Evolutionary conservation across 2,888 invertebrate species (phyloP).

Genomic region (Cylindroiulus punctatus): DNA sequence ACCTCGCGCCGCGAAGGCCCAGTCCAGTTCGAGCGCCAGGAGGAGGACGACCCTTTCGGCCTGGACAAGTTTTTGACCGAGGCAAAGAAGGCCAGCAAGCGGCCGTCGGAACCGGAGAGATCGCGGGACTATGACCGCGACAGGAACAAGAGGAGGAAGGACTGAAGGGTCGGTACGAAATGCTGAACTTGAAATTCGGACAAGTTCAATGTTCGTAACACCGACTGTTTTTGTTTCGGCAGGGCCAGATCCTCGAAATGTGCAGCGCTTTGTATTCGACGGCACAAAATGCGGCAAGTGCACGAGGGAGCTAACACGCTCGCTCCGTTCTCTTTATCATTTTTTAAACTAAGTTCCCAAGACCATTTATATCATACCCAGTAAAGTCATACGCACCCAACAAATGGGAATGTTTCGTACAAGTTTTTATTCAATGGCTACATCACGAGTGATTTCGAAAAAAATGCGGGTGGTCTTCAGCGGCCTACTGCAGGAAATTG

Average conservation of each 20-base stretch:
- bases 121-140: slow-evolving; percentile 59
- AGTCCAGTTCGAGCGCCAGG: slow-evolving; percentile 91
- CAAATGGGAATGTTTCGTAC: too few species aligned
- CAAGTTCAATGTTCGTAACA: too few species aligned
- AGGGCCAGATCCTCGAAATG: not conserved
- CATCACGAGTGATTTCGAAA: too few species aligned
- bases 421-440: too few species aligned
- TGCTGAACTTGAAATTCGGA: not conserved
- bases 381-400: too few species aligned
- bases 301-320: too few species aligned
- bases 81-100: slow-evolving; percentile 85
- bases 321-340: too few species aligned
- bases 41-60: slow-evolving; percentile 92
- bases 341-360: too few species aligned
- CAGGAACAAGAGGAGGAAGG: slow-evolving; percentile 61
- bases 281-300: too few species aligned
- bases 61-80: slow-evolving; percentile 97
- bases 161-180: slow-evolving; percentile 57
- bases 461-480: too few species aligned
- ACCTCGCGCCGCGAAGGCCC: slow-evolving; percentile 83
- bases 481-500: too few species aligned
- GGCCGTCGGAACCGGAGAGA: slow-evolving; percentile 61
- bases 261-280: not conserved
- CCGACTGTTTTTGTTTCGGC: not conserved
- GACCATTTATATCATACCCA: too few species aligned